Conservation (phyloP, 2,888 invertebrate genomes). For the Drosophila recens region DNA sequence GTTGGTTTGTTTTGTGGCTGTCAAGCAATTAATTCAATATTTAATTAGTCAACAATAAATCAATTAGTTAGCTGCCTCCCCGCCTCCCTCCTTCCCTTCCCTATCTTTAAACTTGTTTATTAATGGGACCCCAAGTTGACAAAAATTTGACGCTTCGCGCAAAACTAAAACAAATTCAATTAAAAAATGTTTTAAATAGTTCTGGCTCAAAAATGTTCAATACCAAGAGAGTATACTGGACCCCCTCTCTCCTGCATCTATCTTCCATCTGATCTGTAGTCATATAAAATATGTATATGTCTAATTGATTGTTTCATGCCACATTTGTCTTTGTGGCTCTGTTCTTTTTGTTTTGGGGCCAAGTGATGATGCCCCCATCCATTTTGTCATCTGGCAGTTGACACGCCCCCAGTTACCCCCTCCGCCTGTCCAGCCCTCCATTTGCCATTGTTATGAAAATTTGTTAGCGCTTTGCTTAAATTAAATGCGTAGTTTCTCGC, state of each 20-base stretch:
- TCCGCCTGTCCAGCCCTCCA: not conserved
- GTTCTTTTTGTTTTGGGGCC: too few species aligned
- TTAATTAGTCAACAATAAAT: constrained; percentile 80
- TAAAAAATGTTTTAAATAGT: constrained; percentile 65
- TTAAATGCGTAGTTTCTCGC: constrained; percentile 73
- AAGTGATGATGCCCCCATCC: constrained; percentile 53
- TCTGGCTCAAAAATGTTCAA: constrained; percentile 58
- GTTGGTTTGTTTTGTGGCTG: constrained; percentile 26
- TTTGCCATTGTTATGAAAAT: constrained; percentile 62
- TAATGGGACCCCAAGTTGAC: constrained; percentile 67
- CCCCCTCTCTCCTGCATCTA: constrained; percentile 1
- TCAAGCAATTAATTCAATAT: constrained; percentile 76
- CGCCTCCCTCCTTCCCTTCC: not conserved
- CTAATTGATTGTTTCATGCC: constrained; percentile 77
- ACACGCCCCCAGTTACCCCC: constrained; percentile 27
- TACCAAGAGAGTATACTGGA: constrained; percentile 22
- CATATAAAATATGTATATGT: constrained; percentile 53
- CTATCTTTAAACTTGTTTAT: constrained; percentile 57
- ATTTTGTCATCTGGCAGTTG: constrained; percentile 51
- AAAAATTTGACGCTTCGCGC: constrained; percentile 56
- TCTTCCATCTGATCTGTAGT: constrained; percentile 30
- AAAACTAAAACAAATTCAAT: constrained; percentile 72
- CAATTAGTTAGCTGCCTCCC: constrained; percentile 66
- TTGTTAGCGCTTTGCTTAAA: constrained; percentile 44
- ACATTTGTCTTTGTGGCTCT: constrained; percentile 68